Evolutionary conservation across 92 coral and sea anemone genomes (phyloP).

Genomic region (Epizoanthus scotinus): DNA sequence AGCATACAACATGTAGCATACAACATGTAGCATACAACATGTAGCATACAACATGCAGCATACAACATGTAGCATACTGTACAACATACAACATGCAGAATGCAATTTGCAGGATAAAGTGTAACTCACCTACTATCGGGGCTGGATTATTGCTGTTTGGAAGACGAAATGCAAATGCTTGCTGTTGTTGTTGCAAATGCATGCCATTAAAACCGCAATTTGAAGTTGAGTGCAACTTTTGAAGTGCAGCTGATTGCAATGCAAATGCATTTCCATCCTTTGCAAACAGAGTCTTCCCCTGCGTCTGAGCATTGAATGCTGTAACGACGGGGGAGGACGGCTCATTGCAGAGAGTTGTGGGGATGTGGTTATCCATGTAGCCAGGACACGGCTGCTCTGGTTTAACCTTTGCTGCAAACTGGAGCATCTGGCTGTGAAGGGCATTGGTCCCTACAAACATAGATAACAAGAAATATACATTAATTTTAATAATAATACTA

Average conservation of each 20-base stretch:
- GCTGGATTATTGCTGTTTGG: slow-evolving; percentile 53
- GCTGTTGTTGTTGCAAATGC: slow-evolving; percentile 74
- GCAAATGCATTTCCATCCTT: slow-evolving; percentile 69
- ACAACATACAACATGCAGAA: not conserved
- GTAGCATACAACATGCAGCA: not conserved
- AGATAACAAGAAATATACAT: not conserved
- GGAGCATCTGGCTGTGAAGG: slow-evolving; percentile 71
- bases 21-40: not conserved
- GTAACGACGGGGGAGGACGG: slow-evolving; percentile 80
- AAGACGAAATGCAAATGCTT: slow-evolving; percentile 69
- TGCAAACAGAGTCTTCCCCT: slow-evolving; percentile 28
- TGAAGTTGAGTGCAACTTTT: slow-evolving; percentile 56
- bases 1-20: not conserved
- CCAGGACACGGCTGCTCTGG: slow-evolving; percentile 85
- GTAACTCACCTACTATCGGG: slow-evolving; percentile 49
- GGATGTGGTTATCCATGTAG: slow-evolving; percentile 73
- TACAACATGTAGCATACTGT: not conserved
- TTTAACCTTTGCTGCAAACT: slow-evolving; percentile 80
- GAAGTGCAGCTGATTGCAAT: slow-evolving; percentile 69
- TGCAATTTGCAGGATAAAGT: not conserved
- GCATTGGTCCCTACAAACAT: slow-evolving; percentile 55
- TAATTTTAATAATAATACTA: not conserved
- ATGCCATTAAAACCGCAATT: slow-evolving; percentile 63
- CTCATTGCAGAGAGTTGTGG: slow-evolving; percentile 70
- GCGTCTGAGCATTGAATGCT: slow-evolving; percentile 60